These are phyloP conservation scores for Suillia variegata DNA, from an alignment of 2,888 invertebrate genomes.

Conservation along the genomic window DNA sequence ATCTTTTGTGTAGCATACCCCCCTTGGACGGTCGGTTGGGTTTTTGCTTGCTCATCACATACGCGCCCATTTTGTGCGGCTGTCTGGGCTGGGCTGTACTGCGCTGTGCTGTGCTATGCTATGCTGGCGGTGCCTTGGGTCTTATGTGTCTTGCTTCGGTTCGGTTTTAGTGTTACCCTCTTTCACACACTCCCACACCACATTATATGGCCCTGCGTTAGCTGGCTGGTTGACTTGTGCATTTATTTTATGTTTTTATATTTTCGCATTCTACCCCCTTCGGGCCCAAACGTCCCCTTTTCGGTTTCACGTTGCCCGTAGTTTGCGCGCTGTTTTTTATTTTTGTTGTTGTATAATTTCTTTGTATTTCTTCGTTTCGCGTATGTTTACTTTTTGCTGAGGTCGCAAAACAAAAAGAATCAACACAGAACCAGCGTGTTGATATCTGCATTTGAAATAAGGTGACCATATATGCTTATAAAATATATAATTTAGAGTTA, in stretches of 20 bases:
- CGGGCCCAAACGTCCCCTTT: no score
- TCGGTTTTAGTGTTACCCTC: no score
- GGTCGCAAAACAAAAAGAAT: not conserved
- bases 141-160: not conserved
- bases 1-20: not conserved
- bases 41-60: not conserved
- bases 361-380: not conserved
- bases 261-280: no score
- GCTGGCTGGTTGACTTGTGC: no score
- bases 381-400: conserved; percentile 1
- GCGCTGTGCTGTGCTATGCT: no score
- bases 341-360: not conserved
- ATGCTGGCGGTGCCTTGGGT: no score
- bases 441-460: not conserved
- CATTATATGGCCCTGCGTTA: no score
- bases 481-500: not conserved
- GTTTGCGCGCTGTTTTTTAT: no score
- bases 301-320: no score
- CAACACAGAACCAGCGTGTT: not conserved
- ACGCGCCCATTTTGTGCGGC: not conserved
- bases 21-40: not conserved
- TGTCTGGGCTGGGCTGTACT: no score
- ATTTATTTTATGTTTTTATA: no score
- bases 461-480: not conserved
- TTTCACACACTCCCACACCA: no score